Conservation (phyloP, 2,113 vertebrate genomes). For the Scomber japonicus region DNA sequence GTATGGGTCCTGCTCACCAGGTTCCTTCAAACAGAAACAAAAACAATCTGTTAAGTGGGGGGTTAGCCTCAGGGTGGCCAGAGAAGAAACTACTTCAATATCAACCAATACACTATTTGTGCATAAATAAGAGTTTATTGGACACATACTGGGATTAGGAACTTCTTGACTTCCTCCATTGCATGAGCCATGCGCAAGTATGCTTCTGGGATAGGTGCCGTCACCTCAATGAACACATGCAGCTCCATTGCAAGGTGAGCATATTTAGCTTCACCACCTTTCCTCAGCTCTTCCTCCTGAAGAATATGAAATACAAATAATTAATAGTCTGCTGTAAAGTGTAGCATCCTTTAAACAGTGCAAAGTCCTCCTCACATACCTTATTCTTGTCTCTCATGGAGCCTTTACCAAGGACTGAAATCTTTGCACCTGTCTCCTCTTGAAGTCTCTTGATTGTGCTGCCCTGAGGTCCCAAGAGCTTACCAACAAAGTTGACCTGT, state of each 20-base stretch:
- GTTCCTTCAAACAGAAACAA: constrained; percentile 80
- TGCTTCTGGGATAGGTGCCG: constrained; percentile 94
- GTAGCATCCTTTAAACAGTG: background rate
- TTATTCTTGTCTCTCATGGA: constrained; percentile 98
- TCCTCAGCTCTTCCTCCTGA: constrained; percentile 95
- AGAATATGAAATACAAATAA: background rate
- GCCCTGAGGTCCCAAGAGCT: constrained; percentile 97
- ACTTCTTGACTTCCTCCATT: constrained; percentile 99
- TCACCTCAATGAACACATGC: constrained; percentile 97
- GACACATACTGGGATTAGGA: constrained; percentile 92
- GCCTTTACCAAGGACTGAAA: constrained; percentile 95
- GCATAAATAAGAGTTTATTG: accelerated
- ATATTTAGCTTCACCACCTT: constrained; percentile 96
- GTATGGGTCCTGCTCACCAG: constrained; percentile 94
- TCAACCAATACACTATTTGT: background rate
- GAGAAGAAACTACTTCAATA: background rate
- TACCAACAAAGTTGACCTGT: constrained; percentile 98
- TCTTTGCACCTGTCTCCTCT: constrained; percentile 97
- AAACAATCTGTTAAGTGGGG: background rate
- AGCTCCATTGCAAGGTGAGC: constrained; percentile 95
- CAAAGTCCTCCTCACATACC: constrained; percentile 74
- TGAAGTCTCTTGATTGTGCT: constrained; percentile 98
- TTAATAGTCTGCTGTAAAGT: too few relatives aligned
- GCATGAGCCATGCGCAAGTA: constrained; percentile 97
- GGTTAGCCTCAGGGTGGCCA: accelerated